A percentile compares a stretch with the other conserved stretches of the same genome.
Conservation (phyloP, 2,888 invertebrate genomes). For the Acanthopleura granulata region DNA sequence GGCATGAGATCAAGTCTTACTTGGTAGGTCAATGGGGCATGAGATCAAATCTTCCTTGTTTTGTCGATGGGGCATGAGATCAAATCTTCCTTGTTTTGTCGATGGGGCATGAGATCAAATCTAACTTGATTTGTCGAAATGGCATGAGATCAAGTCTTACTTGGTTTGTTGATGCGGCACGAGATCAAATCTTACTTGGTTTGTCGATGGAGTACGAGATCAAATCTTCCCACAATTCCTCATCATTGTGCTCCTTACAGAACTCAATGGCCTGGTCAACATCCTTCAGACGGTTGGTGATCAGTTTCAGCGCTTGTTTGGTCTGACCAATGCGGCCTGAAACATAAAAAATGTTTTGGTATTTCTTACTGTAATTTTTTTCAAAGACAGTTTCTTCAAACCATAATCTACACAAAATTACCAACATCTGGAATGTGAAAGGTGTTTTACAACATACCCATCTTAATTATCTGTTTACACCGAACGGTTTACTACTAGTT, state of each 20-base stretch:
- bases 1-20: no score
- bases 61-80: background rate
- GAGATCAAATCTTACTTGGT: slow-evolving; percentile 81
- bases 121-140: background rate
- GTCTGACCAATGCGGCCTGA: slow-evolving; percentile 86
- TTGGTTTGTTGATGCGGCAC: no score
- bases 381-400: no score
- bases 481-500: no score
- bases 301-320: slow-evolving; percentile 90
- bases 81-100: background rate
- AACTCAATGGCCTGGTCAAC: slow-evolving; percentile 95
- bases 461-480: no score
- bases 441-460: no score
- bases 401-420: no score
- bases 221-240: slow-evolving; percentile 91
- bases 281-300: slow-evolving; percentile 86
- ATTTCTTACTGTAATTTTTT: no score
- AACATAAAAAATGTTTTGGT: no score
- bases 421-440: no score
- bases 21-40: background rate
- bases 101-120: background rate
- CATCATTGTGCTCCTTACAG: slow-evolving; percentile 95
- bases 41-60: background rate
- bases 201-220: slow-evolving; percentile 89
- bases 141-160: slow-evolving; percentile 66